phyloP scores from a whole-genome alignment of 2,888 invertebrate species.

The Caradrina clavipalpis region DNA sequence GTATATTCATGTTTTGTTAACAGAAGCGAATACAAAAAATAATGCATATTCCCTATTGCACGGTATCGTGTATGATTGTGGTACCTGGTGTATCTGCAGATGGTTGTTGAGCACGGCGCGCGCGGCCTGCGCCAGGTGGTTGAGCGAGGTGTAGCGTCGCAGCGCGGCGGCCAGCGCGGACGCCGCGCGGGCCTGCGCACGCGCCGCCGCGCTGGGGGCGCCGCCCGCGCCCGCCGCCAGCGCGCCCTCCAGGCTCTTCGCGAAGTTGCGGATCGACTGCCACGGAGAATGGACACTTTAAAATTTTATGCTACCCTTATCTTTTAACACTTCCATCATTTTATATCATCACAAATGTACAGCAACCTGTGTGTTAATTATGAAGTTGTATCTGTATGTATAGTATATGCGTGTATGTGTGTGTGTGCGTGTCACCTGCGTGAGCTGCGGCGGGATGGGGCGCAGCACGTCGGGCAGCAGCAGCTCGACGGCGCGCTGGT shows the following conservation, averaged over 20 bases:
- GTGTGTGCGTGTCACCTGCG: neutral
- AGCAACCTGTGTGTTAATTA: too few species aligned
- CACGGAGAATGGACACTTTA: slow-evolving; percentile 66
- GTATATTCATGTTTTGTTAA: too few species aligned
- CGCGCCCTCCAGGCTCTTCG: slow-evolving; percentile 94
- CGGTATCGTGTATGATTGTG: too few species aligned
- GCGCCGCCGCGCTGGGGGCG: slow-evolving; percentile 95
- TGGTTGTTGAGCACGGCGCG: slow-evolving; percentile 98
- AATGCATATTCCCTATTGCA: too few species aligned
- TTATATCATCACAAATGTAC: too few species aligned
- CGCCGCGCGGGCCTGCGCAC: slow-evolving; percentile 95
- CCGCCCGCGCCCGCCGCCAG: slow-evolving; percentile 96
- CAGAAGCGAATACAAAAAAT: too few species aligned
- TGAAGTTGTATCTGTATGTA: too few species aligned
- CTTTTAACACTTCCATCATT: too few species aligned
- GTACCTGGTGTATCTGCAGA: slow-evolving; percentile 96
- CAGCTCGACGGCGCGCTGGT: slow-evolving; percentile 98
- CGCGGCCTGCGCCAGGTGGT: slow-evolving; percentile 98
- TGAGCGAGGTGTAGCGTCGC: slow-evolving; percentile 98
- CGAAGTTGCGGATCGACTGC: slow-evolving; percentile 92
- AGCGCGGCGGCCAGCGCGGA: slow-evolving; percentile 98
- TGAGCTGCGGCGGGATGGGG: slow-evolving; percentile 30
- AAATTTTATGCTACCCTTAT: too few species aligned
- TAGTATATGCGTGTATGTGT: slow-evolving; percentile 93
- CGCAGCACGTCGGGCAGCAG: slow-evolving; percentile 90